Percentiles rank a stretch among this genome's conserved stretches.
Evolutionary conservation across 2,888 invertebrate genomes (phyloP).

Genomic region (Sphaerophoria rueppellii): DNA sequence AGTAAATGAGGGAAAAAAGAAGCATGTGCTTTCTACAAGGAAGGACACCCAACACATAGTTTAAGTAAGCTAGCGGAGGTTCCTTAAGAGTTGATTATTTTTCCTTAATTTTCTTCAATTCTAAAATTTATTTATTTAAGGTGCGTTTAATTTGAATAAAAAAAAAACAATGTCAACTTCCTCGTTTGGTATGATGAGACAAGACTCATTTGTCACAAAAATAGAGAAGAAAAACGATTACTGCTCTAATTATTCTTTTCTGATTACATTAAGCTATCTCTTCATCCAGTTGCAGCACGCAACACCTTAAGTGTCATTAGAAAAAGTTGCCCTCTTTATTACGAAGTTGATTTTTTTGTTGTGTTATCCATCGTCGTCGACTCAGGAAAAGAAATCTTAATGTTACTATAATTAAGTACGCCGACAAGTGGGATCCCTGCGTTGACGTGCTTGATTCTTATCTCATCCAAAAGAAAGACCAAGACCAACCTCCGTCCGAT

Average conservation of each 20-base stretch:
- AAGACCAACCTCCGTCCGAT: conserved; percentile 6
- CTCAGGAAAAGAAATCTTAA: conserved; percentile 17
- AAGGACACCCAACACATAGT: too few relatives aligned
- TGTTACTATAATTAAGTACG: conserved; percentile 34
- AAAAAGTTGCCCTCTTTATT: background rate
- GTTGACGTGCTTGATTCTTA: conserved; percentile 51
- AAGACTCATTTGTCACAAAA: background rate
- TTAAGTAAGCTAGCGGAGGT: too few relatives aligned
- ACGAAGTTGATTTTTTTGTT: background rate
- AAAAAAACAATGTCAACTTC: too few relatives aligned
- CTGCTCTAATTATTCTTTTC: background rate
- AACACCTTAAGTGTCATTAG: background rate
- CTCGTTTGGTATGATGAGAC: background rate
- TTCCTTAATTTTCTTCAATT: too few relatives aligned
- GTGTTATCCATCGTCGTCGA: background rate
- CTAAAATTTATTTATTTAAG: too few relatives aligned
- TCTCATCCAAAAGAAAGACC: conserved; percentile 7
- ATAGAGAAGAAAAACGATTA: background rate
- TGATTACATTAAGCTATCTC: conserved; percentile 12
- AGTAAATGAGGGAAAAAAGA: too few relatives aligned
- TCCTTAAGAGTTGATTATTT: too few relatives aligned
- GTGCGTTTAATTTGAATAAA: too few relatives aligned
- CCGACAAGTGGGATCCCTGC: conserved; percentile 31
- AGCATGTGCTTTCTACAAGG: too few relatives aligned
- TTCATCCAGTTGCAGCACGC: conserved; percentile 1